Percentiles rank a stretch among this genome's conserved stretches.
phyloP scores from a whole-genome alignment of 1,140 invertebrate species.

The Plectrocnemia conspersa region DNA sequence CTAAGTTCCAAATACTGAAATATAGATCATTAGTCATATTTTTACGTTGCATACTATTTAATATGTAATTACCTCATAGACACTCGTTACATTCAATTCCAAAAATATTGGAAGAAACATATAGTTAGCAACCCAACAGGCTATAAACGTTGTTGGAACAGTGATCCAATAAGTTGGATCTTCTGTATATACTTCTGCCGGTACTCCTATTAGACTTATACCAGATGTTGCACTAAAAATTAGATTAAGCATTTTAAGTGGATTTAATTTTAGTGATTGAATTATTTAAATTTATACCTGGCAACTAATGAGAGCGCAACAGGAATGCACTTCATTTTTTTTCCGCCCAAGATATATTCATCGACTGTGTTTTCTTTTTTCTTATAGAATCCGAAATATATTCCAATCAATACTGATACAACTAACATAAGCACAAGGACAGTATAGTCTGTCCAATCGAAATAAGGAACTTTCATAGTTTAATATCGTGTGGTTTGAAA shows the following conservation, averaged over 20 bases:
- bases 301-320: slow-evolving; percentile 63
- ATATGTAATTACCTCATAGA: slow-evolving; percentile 69
- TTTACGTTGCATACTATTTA: background rate
- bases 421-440: slow-evolving; percentile 60
- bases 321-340: slow-evolving; percentile 59
- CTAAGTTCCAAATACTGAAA: slow-evolving; percentile 68
- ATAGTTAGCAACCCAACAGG: slow-evolving; percentile 61
- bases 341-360: slow-evolving; percentile 60
- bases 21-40: too few relatives aligned
- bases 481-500: too few relatives aligned
- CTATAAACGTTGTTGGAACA: slow-evolving; percentile 55
- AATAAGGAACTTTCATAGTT: too few relatives aligned
- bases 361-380: slow-evolving; percentile 55
- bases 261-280: background rate
- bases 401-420: slow-evolving; percentile 58
- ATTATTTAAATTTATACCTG: slow-evolving; percentile 44
- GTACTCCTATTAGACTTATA: slow-evolving; percentile 73
- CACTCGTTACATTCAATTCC: slow-evolving; percentile 72
- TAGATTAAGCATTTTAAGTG: slow-evolving; percentile 43
- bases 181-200: slow-evolving; percentile 78
- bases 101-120: slow-evolving; percentile 75
- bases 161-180: slow-evolving; percentile 42
- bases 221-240: slow-evolving; percentile 77
- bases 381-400: slow-evolving; percentile 62
- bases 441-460: slow-evolving; percentile 53